phyloP scores from a whole-genome alignment of 2,113 vertebrate genomes.

The rabbit (Oryctolagus cuniculus) region DNA sequence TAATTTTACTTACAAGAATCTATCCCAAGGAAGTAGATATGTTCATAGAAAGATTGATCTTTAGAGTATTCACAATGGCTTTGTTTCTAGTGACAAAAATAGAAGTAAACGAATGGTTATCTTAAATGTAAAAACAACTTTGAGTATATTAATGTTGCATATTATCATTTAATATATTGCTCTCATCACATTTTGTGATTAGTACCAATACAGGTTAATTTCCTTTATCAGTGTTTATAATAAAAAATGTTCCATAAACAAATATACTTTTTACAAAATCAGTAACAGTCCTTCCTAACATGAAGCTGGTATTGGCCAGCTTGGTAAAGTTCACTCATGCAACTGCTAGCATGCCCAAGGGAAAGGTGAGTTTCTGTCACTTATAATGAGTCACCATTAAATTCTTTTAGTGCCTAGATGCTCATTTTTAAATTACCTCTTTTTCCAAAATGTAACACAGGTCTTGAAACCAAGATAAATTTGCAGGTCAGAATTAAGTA shows the following conservation, averaged over 20 bases:
- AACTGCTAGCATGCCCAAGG: neutral
- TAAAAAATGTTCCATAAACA: constrained; percentile 35
- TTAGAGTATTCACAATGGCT: neutral
- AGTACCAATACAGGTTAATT: constrained; percentile 13
- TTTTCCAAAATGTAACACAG: neutral
- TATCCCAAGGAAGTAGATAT: neutral
- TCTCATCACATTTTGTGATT: neutral
- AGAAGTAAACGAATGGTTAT: neutral
- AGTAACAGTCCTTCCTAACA: neutral
- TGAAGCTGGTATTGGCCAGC: neutral
- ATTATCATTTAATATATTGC: constrained; percentile 11
- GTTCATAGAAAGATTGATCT: constrained; percentile 23
- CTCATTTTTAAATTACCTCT: constrained; percentile 25
- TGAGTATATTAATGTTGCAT: constrained; percentile 7
- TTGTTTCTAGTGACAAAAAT: constrained; percentile 50
- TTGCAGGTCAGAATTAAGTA: constrained; percentile 31
- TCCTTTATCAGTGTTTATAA: neutral
- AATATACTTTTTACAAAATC: neutral
- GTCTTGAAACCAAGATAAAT: neutral
- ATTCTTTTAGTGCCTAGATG: constrained; percentile 6
- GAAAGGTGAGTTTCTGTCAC: neutral
- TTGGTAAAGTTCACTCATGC: neutral
- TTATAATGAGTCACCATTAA: constrained; percentile 24
- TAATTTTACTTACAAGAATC: neutral
- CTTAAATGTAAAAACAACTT: constrained; percentile 28